A percentile compares a stretch with the other conserved stretches of the same genome.
Conservation (phyloP, 2,113 vertebrate genomes). For the Diphyllodes magnificus region DNA sequence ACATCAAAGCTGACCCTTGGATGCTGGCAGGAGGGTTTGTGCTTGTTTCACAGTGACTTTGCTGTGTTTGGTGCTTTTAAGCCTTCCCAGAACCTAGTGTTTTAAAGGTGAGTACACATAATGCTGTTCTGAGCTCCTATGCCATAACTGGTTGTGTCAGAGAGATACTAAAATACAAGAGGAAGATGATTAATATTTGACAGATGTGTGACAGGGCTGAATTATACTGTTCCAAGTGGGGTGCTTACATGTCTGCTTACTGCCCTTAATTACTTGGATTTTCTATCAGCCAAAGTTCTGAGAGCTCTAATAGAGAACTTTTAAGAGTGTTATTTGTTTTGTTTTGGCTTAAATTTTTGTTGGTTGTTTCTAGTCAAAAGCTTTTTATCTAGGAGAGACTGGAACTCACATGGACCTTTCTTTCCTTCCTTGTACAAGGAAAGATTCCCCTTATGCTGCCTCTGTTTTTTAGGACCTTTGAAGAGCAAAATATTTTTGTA, state of each 20-base stretch:
- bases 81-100: neutral
- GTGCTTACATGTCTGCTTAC: neutral
- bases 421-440: neutral
- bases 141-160: neutral
- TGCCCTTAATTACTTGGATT: neutral
- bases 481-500: neutral
- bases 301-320: neutral
- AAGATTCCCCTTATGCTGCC: rapidly evolving
- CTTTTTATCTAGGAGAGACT: neutral
- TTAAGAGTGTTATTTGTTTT: neutral
- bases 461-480: neutral
- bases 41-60: neutral
- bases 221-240: neutral
- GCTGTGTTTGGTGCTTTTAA: neutral
- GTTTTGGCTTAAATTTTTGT: neutral
- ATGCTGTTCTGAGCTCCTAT: neutral
- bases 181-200: neutral
- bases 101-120: neutral
- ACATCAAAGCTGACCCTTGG: neutral
- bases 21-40: neutral
- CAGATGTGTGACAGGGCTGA: neutral
- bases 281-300: neutral
- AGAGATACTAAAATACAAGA: neutral
- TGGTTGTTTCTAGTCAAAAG: neutral
- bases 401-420: neutral